phyloP scores from a whole-genome alignment of 2,113 vertebrate genomes.

The Pterocles orientalis region DNA sequence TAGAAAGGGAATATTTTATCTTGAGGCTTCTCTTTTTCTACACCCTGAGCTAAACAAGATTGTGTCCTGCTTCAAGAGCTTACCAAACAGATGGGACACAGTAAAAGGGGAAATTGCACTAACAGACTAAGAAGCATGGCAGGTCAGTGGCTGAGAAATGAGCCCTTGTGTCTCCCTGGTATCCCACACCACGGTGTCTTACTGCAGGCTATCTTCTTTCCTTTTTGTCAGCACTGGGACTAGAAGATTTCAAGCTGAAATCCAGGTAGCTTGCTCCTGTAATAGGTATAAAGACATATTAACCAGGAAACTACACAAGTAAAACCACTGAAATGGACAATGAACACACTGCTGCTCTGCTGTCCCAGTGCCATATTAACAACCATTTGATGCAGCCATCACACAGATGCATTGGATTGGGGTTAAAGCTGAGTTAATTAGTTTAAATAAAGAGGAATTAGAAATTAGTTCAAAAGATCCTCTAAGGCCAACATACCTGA shows the following conservation, averaged over 20 bases:
- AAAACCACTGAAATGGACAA: background rate
- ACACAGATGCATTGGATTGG: background rate
- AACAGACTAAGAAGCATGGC: background rate
- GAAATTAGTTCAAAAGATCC: background rate
- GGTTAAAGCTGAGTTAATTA: background rate
- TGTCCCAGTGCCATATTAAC: background rate
- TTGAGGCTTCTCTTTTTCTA: background rate
- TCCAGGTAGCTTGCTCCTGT: background rate
- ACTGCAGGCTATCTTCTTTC: background rate
- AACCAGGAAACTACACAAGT: background rate
- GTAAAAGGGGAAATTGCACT: background rate
- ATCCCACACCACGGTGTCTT: background rate
- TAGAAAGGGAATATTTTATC: background rate
- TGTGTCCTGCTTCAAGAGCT: background rate
- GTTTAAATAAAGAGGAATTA: background rate
- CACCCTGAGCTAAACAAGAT: background rate
- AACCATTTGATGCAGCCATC: background rate
- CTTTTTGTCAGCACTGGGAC: background rate
- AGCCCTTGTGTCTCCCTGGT: background rate
- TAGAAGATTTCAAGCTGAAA: background rate
- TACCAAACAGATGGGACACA: background rate
- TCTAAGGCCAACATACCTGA: background rate
- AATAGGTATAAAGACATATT: background rate
- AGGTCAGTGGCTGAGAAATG: background rate
- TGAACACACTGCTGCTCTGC: background rate